These are phyloP conservation scores for Sebastes diploproa DNA, from an alignment of 2,797 vertebrate genomes.

Conservation along the genomic window DNA sequence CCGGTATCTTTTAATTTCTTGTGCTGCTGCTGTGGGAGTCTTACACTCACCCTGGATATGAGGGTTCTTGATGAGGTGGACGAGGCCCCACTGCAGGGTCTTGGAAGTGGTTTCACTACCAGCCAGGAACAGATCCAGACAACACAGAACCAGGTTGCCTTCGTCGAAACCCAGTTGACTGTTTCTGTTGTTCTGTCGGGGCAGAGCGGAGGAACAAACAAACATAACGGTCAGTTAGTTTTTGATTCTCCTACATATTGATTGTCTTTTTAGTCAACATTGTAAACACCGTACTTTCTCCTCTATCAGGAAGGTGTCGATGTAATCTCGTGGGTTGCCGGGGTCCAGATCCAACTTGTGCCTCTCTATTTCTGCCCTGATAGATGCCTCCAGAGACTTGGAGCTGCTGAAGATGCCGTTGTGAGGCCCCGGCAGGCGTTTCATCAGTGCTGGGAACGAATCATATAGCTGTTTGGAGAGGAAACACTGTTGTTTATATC, in stretches of 20 bases:
- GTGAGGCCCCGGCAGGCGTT: constrained; percentile 78
- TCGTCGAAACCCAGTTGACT: constrained; percentile 76
- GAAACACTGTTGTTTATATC: not conserved
- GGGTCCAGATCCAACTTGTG: constrained; percentile 84
- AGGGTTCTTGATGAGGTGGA: constrained; percentile 84
- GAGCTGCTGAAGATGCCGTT: constrained; percentile 74
- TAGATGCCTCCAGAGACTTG: constrained; percentile 72
- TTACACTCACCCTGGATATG: constrained; percentile 84
- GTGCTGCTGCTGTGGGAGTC: not conserved
- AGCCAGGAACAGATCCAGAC: constrained; percentile 87
- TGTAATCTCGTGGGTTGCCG: constrained; percentile 76
- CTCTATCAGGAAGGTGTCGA: constrained; percentile 84
- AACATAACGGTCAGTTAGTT: not conserved
- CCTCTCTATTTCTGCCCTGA: constrained; percentile 69
- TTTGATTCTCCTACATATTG: not conserved
- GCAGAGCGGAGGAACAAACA: not conserved
- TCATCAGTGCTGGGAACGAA: constrained; percentile 77
- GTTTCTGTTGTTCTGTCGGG: constrained; percentile 38
- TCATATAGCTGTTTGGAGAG: constrained; percentile 74
- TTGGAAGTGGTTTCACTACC: constrained; percentile 89
- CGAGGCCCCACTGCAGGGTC: constrained; percentile 87
- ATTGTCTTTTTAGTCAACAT: not conserved
- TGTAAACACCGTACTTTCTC: constrained; percentile 63
- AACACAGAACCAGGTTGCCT: constrained; percentile 78
- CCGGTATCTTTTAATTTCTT: not conserved